phyloP scores from a whole-genome alignment of 2,113 vertebrate genomes.

The Athene cunicularia region DNA sequence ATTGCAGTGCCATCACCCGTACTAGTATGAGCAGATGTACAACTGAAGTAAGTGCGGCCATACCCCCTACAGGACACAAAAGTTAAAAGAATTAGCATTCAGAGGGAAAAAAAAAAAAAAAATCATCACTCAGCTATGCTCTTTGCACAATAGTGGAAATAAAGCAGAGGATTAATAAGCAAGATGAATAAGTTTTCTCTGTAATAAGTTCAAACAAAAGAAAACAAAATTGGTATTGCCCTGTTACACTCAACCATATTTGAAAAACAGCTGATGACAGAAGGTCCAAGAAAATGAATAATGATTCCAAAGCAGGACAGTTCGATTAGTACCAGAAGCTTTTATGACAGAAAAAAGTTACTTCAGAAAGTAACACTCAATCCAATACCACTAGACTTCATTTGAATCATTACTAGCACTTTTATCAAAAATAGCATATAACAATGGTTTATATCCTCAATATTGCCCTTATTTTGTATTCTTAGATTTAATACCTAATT shows the following conservation, averaged over 20 bases:
- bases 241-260: neutral
- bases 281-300: neutral
- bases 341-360: neutral
- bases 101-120: neutral
- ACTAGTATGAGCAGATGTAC: slow-evolving; percentile 95
- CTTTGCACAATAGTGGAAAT: neutral
- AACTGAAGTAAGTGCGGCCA: slow-evolving; percentile 94
- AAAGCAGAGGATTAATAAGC: neutral
- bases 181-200: neutral
- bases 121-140: neutral
- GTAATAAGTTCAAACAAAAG: neutral
- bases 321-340: neutral
- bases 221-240: neutral
- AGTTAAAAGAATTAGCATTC: neutral
- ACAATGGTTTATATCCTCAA: neutral
- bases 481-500: neutral
- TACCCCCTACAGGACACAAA: slow-evolving; percentile 83
- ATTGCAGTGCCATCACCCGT: slow-evolving; percentile 95
- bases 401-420: neutral
- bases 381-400: neutral
- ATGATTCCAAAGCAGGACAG: neutral
- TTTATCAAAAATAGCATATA: neutral
- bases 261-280: neutral
- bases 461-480: neutral
- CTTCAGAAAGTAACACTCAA: neutral